Evolutionary conservation across 2,888 invertebrate species (phyloP).

Genomic region (Melanophora roralis): DNA sequence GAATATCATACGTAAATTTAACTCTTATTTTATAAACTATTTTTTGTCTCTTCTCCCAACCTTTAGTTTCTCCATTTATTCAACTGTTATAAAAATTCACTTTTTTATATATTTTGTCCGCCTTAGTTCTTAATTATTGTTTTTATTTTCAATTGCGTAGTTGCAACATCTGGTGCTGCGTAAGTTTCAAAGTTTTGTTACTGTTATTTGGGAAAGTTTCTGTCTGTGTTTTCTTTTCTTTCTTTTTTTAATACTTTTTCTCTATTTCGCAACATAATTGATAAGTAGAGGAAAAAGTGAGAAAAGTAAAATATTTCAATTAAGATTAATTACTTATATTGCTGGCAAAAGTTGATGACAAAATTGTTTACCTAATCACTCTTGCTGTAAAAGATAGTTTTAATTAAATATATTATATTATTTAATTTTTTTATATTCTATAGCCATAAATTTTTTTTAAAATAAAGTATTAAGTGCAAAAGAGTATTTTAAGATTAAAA

Average conservation of each 20-base stretch:
- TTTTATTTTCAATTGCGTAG: not conserved
- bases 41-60: no score
- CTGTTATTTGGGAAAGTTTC: not conserved
- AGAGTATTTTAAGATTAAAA: no score
- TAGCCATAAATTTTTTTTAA: not conserved
- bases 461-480: no score
- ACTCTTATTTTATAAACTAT: no score
- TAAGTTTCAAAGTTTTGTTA: slow-evolving; percentile 20
- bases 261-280: not conserved
- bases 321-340: slow-evolving; percentile 58
- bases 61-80: not conserved
- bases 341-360: slow-evolving; percentile 32
- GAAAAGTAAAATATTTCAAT: slow-evolving; percentile 25
- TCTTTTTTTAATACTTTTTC: not conserved
- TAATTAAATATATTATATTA: slow-evolving; percentile 10
- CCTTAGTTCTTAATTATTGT: not conserved
- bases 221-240: not conserved
- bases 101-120: no score
- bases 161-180: slow-evolving; percentile 40
- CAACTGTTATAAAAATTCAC: not conserved
- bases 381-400: slow-evolving; percentile 17
- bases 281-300: not conserved
- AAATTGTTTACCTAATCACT: slow-evolving; percentile 26
- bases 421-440: not conserved
- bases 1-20: no score